Conservation (phyloP, 1,140 invertebrate species). For the Drosophila serrata region DNA sequence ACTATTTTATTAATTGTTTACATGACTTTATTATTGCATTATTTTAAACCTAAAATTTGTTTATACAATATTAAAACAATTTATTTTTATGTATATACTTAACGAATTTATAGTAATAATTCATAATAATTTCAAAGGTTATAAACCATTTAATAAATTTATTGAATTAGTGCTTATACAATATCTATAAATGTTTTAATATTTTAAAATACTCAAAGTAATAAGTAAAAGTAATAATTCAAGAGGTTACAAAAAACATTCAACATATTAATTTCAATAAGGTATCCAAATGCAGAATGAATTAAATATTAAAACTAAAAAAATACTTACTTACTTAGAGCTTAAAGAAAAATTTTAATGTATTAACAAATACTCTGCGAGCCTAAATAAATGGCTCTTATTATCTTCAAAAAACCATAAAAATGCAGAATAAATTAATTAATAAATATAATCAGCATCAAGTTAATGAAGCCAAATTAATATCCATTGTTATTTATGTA, state of each 20-base stretch:
- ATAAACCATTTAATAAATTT: too few species aligned
- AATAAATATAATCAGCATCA: background rate
- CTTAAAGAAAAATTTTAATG: background rate
- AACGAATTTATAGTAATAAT: too few species aligned
- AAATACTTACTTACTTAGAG: background rate
- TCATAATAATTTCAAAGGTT: too few species aligned
- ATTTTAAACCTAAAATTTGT: too few species aligned
- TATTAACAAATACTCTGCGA: background rate
- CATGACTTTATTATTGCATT: too few species aligned
- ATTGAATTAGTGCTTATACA: too few species aligned
- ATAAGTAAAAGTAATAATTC: background rate
- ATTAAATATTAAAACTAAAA: background rate
- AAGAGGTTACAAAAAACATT: background rate
- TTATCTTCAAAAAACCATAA: background rate
- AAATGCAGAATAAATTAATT: background rate
- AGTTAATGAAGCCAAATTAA: background rate
- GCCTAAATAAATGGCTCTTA: background rate
- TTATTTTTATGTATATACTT: too few species aligned
- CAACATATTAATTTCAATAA: background rate
- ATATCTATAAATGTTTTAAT: too few species aligned
- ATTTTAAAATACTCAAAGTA: background rate
- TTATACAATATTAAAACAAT: too few species aligned
- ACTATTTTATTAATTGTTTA: too few species aligned
- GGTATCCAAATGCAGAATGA: too few species aligned
- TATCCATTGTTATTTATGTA: background rate